Base-by-base conservation (phyloP, 2,888 invertebrate species). In the Apodemia zela region DNA sequence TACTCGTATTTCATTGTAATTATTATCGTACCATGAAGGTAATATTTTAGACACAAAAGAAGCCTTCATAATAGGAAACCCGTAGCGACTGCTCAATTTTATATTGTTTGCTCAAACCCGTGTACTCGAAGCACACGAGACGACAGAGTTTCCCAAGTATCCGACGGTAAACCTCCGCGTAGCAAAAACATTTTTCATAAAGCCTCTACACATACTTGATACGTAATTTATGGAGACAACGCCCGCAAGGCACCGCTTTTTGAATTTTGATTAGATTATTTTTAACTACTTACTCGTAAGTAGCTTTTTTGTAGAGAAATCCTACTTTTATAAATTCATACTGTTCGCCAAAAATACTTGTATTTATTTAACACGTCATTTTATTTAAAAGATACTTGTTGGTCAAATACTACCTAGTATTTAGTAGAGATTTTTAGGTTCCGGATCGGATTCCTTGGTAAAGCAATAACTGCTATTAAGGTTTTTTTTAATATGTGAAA, bases 161-260 rank as follows among this genome's bases (percentile, higher is more conserved):
- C 75, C 78, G 68, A 73, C 75, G 69, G 69, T 69, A 76, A 73
- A 74, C 73, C 77, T 75, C 73, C 72, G 70, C 75, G 72, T 78
- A 75, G 78, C 78, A 77, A 81, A 83, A 87, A 85, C 84, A 89
- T 89, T 89, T 89, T 89, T 89, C 87, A 89, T 89, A 89, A 85
- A 81, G 81, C 81, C 81, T 79, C 81, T 79, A 76, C 83, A 84
- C 82, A 86, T 83, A 82, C 85, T 87, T 87, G 86, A 87, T 88
- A 86, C 80, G 84, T 87, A 87, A 89, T 89, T 89, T 89, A 89
- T 88, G 84, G 80, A 84, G 87, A 89, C 87, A 86, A 79, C 81
- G 80, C 76, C 77, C 77, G 75, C 76, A 68, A 73, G 76, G 35
- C 76, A 74, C 72, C 80, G 81, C 80, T 76, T 66, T 85, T 84